phyloP scores from a whole-genome alignment of 2,113 vertebrate species.

The Misgurnus mizolepis region DNA sequence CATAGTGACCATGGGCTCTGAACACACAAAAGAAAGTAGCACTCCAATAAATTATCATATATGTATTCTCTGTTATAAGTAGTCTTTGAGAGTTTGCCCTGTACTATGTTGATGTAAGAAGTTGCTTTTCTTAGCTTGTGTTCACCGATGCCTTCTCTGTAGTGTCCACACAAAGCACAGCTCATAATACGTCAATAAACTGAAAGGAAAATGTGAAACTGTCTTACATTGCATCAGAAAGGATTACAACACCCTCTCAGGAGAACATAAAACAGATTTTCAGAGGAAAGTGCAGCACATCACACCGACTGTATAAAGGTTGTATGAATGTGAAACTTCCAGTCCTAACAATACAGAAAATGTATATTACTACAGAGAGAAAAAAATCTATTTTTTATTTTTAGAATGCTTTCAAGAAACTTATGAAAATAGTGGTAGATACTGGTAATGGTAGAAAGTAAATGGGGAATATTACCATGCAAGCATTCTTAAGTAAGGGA shows the following conservation, averaged over 20 bases:
- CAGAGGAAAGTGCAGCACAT: not conserved
- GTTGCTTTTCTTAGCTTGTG: conserved; percentile 3
- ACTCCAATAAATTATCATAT: too few species aligned
- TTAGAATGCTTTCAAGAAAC: not conserved
- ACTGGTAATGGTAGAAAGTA: too few species aligned
- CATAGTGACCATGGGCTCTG: too few species aligned
- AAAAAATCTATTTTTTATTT: too few species aligned
- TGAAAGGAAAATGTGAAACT: conserved; percentile 1
- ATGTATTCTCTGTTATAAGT: not conserved
- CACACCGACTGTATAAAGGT: not conserved
- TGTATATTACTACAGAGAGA: not conserved
- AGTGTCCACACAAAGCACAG: not conserved
- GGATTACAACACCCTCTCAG: conserved; percentile 29
- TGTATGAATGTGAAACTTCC: conserved; percentile 2
- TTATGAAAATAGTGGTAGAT: not conserved
- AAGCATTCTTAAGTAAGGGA: too few species aligned
- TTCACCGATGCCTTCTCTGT: conserved; percentile 27
- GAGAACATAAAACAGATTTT: conserved; percentile 20
- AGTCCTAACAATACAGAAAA: not conserved
- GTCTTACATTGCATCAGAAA: conserved; percentile 1
- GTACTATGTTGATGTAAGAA: not conserved
- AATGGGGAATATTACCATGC: too few species aligned
- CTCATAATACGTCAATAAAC: not conserved
- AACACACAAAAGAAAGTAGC: too few species aligned
- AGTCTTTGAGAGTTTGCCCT: not conserved